phyloP scores from a whole-genome alignment of 92 coral and sea anemone species.

The Porites lobata region DNA sequence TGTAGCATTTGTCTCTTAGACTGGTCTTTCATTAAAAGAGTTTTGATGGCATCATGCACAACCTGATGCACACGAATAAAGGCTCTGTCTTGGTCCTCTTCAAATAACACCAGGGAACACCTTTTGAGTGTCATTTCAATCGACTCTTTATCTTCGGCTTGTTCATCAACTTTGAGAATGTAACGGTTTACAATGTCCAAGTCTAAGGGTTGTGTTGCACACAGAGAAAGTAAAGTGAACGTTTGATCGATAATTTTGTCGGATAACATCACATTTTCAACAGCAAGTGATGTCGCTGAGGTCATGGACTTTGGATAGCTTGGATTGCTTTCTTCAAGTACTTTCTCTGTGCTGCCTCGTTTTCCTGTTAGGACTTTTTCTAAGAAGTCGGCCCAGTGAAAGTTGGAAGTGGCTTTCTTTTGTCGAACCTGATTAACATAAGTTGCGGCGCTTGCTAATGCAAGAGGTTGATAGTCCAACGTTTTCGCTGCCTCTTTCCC shows the following conservation, averaged over 20 bases:
- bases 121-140: conserved; percentile 14
- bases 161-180: conserved; percentile 1
- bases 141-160: conserved; percentile 35
- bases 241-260: background rate
- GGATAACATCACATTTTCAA: conserved; percentile 11
- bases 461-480: conserved; percentile 60
- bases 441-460: conserved; percentile 59
- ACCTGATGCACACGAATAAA: conserved; percentile 22
- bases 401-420: background rate
- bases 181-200: conserved; percentile 30
- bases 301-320: conserved; percentile 48
- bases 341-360: conserved; percentile 7
- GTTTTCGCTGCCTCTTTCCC: conserved; percentile 21
- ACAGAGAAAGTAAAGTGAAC: conserved; percentile 8
- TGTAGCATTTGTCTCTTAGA: background rate
- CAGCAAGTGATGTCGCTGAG: conserved; percentile 37
- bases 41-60: background rate
- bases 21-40: background rate
- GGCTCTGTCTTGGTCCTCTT: background rate
- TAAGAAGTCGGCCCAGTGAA: conserved; percentile 1
- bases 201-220: conserved; percentile 4
- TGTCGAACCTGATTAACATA: conserved; percentile 35
- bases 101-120: conserved; percentile 50
- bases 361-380: background rate
- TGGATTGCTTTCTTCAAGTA: conserved; percentile 26